Conservation (phyloP, 30 jellyfish, hydroid and myxozoan species). For the Phacellophora camtschatica region DNA sequence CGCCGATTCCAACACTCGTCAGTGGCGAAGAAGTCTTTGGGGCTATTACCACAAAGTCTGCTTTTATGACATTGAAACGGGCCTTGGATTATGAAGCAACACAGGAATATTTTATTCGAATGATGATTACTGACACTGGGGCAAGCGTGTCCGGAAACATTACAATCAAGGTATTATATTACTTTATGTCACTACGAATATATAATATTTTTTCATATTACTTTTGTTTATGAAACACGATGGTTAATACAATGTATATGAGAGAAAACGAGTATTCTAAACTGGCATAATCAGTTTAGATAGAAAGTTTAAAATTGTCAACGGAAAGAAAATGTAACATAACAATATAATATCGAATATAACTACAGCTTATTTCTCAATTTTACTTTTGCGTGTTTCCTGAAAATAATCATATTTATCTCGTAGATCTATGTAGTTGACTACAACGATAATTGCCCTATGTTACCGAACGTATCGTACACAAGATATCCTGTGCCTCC, state of each 20-base stretch:
- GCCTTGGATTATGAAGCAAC: slow-evolving; percentile 77
- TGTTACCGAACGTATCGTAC: slow-evolving; percentile 30
- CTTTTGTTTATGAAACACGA: too few relatives aligned
- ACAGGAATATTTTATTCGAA: slow-evolving; percentile 35
- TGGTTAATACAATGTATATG: too few relatives aligned
- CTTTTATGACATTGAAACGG: slow-evolving; percentile 36
- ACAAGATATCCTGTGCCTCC: slow-evolving; percentile 81
- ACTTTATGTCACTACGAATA: too few relatives aligned
- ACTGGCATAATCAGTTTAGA: too few relatives aligned
- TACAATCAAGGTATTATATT: slow-evolving; percentile 47
- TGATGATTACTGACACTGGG: slow-evolving; percentile 61
- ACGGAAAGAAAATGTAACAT: too few relatives aligned
- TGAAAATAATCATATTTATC: not conserved
- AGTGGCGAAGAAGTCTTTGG: slow-evolving; percentile 49
- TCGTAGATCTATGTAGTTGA: slow-evolving; percentile 60
- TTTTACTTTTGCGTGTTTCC: not conserved
- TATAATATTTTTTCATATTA: too few relatives aligned
- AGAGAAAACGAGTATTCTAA: too few relatives aligned
- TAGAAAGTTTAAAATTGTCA: too few relatives aligned
- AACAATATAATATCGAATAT: too few relatives aligned
- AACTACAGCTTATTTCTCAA: not conserved
- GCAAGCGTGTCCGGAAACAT: slow-evolving; percentile 51
- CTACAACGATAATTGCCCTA: slow-evolving; percentile 83
- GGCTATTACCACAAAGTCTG: slow-evolving; percentile 36
- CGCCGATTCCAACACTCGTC: slow-evolving; percentile 40